A percentile compares a stretch with the other conserved stretches of the same genome.
phyloP scores from a whole-genome alignment of 1,140 invertebrate species.

The Drosophila yakuba region DNA sequence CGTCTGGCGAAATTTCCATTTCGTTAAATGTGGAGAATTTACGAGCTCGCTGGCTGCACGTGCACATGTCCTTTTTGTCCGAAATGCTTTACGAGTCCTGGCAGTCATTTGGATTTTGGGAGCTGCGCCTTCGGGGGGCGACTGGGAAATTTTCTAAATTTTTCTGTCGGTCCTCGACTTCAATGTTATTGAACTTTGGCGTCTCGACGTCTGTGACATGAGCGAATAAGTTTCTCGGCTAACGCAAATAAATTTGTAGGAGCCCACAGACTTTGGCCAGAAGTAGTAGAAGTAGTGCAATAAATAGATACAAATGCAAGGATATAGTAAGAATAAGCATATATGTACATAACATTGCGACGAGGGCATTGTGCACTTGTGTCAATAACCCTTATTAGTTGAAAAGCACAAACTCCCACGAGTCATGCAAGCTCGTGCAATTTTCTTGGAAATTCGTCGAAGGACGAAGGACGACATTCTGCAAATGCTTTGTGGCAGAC shows the following conservation, averaged over 20 bases:
- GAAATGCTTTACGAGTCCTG: slow-evolving; percentile 64
- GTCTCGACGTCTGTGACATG: slow-evolving; percentile 52
- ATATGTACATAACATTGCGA: background rate
- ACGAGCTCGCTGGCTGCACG: slow-evolving; percentile 65
- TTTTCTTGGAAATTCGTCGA: slow-evolving; percentile 52
- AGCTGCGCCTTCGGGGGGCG: background rate
- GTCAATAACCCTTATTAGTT: slow-evolving; percentile 60
- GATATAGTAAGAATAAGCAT: background rate
- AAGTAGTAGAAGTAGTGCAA: slow-evolving; percentile 5
- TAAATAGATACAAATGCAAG: slow-evolving; percentile 25
- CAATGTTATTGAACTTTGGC: slow-evolving; percentile 72
- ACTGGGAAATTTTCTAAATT: slow-evolving; percentile 40
- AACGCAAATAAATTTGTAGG: slow-evolving; percentile 33
- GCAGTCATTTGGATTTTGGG: slow-evolving; percentile 22
- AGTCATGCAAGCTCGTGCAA: slow-evolving; percentile 62
- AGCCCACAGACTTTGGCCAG: slow-evolving; percentile 7
- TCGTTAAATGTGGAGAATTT: slow-evolving; percentile 73
- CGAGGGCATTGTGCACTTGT: slow-evolving; percentile 38
- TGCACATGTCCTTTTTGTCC: slow-evolving; percentile 65
- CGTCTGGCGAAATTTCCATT: slow-evolving; percentile 68
- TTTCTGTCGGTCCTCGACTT: slow-evolving; percentile 27
- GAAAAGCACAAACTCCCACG: slow-evolving; percentile 42
- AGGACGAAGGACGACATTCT: slow-evolving; percentile 34
- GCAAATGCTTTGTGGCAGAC: slow-evolving; percentile 49
- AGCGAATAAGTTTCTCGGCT: slow-evolving; percentile 55